Percentiles rank a stretch among this genome's conserved stretches.
These are phyloP conservation scores for Polypedilum vanderplanki DNA, from an alignment of 1,140 invertebrate species.

Conservation along the genomic window DNA sequence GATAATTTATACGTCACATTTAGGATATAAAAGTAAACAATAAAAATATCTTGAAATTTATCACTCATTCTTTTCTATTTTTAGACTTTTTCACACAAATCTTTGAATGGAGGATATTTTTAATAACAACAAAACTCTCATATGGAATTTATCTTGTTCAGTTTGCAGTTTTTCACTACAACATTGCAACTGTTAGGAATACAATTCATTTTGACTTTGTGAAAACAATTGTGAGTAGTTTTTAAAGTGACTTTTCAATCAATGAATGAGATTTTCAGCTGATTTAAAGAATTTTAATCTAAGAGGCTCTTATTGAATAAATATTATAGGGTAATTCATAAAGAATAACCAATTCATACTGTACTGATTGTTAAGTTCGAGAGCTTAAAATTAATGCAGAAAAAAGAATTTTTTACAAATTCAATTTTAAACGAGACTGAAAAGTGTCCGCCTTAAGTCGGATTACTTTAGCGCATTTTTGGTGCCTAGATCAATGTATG, in stretches of 20 bases:
- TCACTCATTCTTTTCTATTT: slow-evolving; percentile 30
- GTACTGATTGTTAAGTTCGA: too few species aligned
- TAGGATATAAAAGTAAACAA: slow-evolving; percentile 51
- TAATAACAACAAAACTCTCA: slow-evolving; percentile 55
- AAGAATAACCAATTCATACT: too few species aligned
- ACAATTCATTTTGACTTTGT: slow-evolving; percentile 50
- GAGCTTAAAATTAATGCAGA: too few species aligned
- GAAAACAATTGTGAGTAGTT: slow-evolving; percentile 45
- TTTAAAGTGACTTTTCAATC: too few species aligned
- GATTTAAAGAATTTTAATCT: not conserved
- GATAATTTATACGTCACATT: slow-evolving; percentile 56
- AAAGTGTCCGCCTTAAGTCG: too few species aligned
- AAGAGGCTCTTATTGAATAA: not conserved
- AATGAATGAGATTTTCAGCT: not conserved
- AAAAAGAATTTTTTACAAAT: too few species aligned
- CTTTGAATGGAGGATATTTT: slow-evolving; percentile 54
- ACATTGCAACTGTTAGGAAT: slow-evolving; percentile 52
- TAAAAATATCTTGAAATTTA: too few species aligned
- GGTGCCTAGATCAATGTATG: too few species aligned
- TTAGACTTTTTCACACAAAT: slow-evolving; percentile 48
- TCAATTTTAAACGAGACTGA: too few species aligned
- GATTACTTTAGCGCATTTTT: too few species aligned
- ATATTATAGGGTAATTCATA: too few species aligned
- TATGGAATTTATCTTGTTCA: slow-evolving; percentile 61
- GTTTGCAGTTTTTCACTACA: slow-evolving; percentile 61